Percentiles rank a stretch among this genome's conserved stretches.
Evolutionary conservation across 2,797 vertebrate species (phyloP).

Genomic region (Tragopan temminckii): DNA sequence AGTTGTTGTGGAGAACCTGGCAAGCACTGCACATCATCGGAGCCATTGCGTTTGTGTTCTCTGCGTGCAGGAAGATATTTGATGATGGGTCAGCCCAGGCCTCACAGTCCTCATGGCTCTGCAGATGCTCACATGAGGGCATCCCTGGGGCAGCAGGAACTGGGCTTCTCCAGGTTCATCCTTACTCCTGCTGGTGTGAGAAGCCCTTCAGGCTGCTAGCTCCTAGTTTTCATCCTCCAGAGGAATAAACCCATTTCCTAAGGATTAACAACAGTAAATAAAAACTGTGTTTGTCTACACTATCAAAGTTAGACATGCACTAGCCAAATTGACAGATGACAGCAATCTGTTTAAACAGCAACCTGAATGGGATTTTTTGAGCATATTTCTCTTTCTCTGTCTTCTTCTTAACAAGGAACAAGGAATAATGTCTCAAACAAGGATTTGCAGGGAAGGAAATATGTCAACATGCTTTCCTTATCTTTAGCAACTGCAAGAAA

Average conservation of each 20-base stretch:
- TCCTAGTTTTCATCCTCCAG: neutral
- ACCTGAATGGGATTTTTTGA: neutral
- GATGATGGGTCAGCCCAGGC: neutral
- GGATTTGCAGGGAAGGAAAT: neutral
- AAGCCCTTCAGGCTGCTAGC: neutral
- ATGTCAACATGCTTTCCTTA: neutral
- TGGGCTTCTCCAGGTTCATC: rapidly evolving
- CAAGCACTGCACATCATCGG: rapidly evolving
- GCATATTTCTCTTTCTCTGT: neutral
- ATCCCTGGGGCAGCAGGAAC: neutral
- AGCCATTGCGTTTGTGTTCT: rapidly evolving
- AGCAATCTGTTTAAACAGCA: neutral
- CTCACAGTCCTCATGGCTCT: rapidly evolving
- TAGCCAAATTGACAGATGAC: neutral
- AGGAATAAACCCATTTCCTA: neutral
- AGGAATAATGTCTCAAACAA: neutral
- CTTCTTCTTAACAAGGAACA: neutral
- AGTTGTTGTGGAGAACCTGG: neutral
- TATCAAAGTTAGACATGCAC: neutral
- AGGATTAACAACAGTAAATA: neutral
- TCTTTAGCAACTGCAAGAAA: neutral
- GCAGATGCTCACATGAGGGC: neutral
- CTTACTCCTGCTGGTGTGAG: neutral
- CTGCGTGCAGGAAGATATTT: neutral
- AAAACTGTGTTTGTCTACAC: neutral